Base-by-base conservation (phyloP, 1,140 invertebrate genomes). In the Drosophila simulans region DNA sequence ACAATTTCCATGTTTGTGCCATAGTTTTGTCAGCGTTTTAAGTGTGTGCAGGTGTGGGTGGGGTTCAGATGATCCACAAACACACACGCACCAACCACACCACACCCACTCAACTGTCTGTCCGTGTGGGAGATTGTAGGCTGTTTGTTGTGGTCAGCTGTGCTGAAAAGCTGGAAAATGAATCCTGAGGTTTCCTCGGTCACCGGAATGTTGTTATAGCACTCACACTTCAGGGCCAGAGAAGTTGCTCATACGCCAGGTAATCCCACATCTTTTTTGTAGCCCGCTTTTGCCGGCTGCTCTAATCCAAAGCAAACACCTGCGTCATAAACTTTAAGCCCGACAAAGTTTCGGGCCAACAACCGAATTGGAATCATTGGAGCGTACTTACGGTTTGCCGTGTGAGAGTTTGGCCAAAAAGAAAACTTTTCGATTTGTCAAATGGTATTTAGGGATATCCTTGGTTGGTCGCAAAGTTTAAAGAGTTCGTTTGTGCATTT, bases 271-370 rank as follows among this genome's bases (percentile, higher is more conserved):
- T 70, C 60, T 49, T 69, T 77, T 51, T 57, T 12, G 3, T 13
- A 15, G 15, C 22, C n/a, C n/a, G 12, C 27, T 60, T 57, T 40
- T 56, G 22, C 64, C 17, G 74, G 46, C 54, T 66, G 45, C 34
- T 20, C 45, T 72, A 79, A 88, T 83, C 70, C 83, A 80, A 76
- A 80, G 58, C 71, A 68, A 83, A 77, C 84, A 89, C 83, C 83
- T 88, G 84, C 52, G 66, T 58, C 84, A 89, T 83, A 88, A 88
- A 88, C 76, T 88, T 88, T 89, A 89, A 89, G 68, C 75, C 71
- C 84, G 46, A 76, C 55, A 88, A 88, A 88, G 71, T 70, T 71
- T 71, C 20, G 43, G 62, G 63, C 43, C 73, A 57, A 54, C 57
- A 86, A 81, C 58, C 78, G 75, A 86, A 86, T 88, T 86, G 73